phyloP scores from a whole-genome alignment of 2,797 vertebrate genomes.

The Acanthornis magna region DNA sequence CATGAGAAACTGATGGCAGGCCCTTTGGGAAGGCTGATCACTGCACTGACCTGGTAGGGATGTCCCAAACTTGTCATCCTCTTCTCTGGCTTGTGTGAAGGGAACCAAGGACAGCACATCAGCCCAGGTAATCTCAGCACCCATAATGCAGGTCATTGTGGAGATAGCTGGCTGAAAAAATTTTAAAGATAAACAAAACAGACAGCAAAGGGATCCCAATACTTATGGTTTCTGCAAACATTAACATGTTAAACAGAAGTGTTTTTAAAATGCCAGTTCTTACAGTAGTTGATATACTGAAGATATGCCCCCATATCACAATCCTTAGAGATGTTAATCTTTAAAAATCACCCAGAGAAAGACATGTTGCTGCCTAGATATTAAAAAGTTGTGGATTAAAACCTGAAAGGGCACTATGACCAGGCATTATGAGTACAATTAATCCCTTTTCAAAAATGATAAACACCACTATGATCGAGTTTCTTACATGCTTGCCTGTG shows the following conservation, averaged over 20 bases:
- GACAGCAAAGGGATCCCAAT: not conserved
- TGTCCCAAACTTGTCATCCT: not conserved
- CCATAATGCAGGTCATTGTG: not conserved
- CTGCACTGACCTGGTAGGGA: not conserved
- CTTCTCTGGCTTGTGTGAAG: not conserved
- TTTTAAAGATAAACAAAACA: not conserved
- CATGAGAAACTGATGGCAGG: not conserved
- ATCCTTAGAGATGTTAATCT: not conserved
- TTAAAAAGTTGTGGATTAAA: not conserved
- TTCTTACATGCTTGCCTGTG: not conserved
- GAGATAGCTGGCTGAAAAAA: not conserved
- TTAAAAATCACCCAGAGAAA: not conserved
- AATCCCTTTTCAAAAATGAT: not conserved
- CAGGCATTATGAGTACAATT: not conserved
- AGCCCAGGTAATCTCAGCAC: not conserved
- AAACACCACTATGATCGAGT: not conserved
- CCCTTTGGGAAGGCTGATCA: not conserved
- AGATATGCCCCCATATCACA: not conserved
- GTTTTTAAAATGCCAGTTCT: not conserved
- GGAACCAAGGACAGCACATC: rapidly evolving
- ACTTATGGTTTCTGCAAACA: not conserved
- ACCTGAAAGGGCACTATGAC: not conserved
- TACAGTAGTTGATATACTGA: not conserved
- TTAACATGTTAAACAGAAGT: not conserved
- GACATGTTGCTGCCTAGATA: not conserved